Conservation (phyloP, 2,797 vertebrate genomes). For the Calcarius lapponicus region DNA sequence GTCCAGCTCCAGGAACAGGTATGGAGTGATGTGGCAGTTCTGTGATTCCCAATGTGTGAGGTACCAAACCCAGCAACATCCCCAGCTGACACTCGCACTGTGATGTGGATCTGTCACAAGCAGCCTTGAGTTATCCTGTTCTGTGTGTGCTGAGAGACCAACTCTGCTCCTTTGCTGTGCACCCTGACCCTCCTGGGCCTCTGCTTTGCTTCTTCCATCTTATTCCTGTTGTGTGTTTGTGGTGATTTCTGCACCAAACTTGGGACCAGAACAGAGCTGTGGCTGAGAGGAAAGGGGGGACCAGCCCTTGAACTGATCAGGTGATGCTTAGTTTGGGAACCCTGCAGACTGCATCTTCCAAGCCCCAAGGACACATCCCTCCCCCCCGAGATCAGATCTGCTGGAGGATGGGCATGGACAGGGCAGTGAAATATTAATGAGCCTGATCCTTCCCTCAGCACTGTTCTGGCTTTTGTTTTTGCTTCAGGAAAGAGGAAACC, state of each 20-base stretch:
- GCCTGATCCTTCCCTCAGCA: rapidly evolving
- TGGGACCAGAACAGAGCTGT: not conserved
- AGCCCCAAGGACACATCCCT: not conserved
- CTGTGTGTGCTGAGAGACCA: not conserved
- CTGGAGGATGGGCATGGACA: not conserved
- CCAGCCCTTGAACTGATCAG: not conserved
- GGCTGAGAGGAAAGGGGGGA: not conserved
- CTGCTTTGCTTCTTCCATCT: not conserved
- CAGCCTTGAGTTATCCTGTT: not conserved
- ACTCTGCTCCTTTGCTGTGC: not conserved
- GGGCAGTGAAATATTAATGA: not conserved
- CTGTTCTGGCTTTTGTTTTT: not conserved
- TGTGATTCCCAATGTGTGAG: not conserved
- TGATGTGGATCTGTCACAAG: not conserved
- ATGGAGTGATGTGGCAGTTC: not conserved
- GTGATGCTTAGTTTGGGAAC: not conserved
- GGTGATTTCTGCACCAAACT: not conserved
- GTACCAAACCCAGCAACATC: not conserved
- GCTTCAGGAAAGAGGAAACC: not conserved
- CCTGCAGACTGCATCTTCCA: not conserved
- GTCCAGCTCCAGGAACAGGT: not conserved
- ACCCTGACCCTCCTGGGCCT: not conserved
- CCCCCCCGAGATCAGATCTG: not conserved
- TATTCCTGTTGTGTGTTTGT: rapidly evolving
- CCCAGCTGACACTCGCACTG: not conserved